phyloP scores from a whole-genome alignment of 2,797 vertebrate genomes.

The Pitangus sulphuratus region DNA sequence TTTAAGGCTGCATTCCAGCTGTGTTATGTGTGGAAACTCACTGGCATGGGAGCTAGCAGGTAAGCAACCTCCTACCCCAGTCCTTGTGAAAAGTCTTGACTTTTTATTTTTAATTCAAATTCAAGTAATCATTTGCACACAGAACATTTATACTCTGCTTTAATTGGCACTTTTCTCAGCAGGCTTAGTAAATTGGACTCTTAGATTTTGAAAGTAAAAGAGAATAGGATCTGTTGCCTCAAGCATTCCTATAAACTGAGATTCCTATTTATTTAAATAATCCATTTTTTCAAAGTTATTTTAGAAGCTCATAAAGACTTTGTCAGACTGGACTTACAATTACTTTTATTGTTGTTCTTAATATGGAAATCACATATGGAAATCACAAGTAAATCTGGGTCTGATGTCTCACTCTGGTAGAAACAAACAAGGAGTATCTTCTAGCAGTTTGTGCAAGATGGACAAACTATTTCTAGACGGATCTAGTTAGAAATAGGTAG shows the following conservation, averaged over 20 bases:
- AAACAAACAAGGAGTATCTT: not conserved
- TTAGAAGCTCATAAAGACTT: not conserved
- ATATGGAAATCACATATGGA: not conserved
- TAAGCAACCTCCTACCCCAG: not conserved
- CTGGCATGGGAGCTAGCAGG: not conserved
- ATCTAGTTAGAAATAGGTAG: not conserved
- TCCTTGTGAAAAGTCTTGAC: not conserved
- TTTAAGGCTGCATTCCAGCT: conserved; percentile 3
- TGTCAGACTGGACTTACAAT: not conserved
- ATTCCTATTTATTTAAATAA: not conserved
- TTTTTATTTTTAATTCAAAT: conserved; percentile 5
- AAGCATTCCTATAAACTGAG: not conserved
- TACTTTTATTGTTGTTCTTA: not conserved
- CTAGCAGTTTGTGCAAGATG: not conserved
- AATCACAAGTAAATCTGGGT: not conserved
- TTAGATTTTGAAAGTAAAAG: not conserved
- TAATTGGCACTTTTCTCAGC: not conserved
- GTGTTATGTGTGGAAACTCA: not conserved
- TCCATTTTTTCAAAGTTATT: not conserved
- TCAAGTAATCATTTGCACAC: not conserved
- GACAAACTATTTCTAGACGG: not conserved
- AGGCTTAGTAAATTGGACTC: not conserved
- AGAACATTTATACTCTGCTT: not conserved
- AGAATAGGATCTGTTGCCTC: not conserved
- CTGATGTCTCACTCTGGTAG: not conserved